phyloP scores from a whole-genome alignment of 2,113 vertebrate genomes.

The Psilopsiagon aurifrons region DNA sequence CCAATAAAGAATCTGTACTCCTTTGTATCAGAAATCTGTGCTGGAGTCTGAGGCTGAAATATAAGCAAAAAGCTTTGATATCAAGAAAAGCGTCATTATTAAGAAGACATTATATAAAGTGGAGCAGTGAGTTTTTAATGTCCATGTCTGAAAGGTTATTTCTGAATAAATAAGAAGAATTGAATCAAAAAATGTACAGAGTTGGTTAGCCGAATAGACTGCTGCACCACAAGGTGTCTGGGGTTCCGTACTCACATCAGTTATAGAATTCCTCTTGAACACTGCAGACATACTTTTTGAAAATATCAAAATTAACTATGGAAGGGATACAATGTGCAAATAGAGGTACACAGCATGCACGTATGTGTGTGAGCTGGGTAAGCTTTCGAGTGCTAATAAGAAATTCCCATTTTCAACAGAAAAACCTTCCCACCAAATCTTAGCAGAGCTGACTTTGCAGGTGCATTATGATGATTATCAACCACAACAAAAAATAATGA shows the following conservation, averaged over 20 bases:
- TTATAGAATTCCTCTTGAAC: not conserved
- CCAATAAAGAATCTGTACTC: not conserved
- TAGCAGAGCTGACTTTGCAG: not conserved
- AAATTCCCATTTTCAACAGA: not conserved
- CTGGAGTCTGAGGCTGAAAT: not conserved
- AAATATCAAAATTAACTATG: not conserved
- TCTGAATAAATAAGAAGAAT: not conserved
- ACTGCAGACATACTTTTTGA: not conserved
- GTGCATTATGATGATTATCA: not conserved
- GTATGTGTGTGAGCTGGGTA: rapidly evolving
- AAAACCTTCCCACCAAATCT: not conserved
- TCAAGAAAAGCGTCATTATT: not conserved
- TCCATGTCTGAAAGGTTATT: not conserved
- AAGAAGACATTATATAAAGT: not conserved
- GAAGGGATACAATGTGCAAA: not conserved
- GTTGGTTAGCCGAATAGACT: not conserved
- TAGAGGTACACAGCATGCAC: not conserved
- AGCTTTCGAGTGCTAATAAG: not conserved
- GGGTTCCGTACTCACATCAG: not conserved
- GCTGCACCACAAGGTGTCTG: not conserved
- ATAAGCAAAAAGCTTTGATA: not conserved
- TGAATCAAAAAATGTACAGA: not conserved
- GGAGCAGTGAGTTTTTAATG: not conserved
- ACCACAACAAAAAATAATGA: not conserved
- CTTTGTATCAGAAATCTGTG: not conserved